These are phyloP conservation scores for Choristoneura rosaceana DNA, from an alignment of 2,888 invertebrate species.

Conservation along the genomic window DNA sequence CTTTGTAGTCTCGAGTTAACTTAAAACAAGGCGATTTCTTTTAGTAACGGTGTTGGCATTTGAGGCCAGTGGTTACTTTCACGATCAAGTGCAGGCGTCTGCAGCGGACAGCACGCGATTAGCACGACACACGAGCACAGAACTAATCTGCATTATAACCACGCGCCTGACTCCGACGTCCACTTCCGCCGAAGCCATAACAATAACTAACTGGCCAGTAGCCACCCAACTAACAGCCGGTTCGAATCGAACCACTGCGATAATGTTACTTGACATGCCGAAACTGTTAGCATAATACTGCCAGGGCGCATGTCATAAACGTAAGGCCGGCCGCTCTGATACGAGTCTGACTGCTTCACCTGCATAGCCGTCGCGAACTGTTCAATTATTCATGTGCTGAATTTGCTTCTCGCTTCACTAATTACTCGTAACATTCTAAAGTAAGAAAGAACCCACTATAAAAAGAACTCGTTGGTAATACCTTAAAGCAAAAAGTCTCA, in stretches of 20 bases:
- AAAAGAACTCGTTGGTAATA: constrained; percentile 10
- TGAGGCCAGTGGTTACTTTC: constrained; percentile 81
- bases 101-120: constrained; percentile 69
- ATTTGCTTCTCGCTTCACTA: constrained; percentile 24
- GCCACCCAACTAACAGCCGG: constrained; percentile 48
- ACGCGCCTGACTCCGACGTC: constrained; percentile 58
- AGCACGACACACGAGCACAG: constrained; percentile 59
- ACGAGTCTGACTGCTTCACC: constrained; percentile 15
- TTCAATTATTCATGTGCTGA: constrained; percentile 30
- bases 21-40: constrained; percentile 69
- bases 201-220: constrained; percentile 61
- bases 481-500: not conserved
- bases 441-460: not conserved
- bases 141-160: constrained; percentile 54
- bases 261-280: constrained; percentile 50
- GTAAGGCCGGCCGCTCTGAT: constrained; percentile 17
- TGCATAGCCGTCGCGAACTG: constrained; percentile 22
- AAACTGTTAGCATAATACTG: constrained; percentile 44
- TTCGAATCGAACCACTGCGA: constrained; percentile 39
- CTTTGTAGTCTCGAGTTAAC: constrained; percentile 47
- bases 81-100: constrained; percentile 78
- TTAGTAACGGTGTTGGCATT: constrained; percentile 77
- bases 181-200: constrained; percentile 72
- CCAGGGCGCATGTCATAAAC: constrained; percentile 32
- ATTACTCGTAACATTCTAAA: constrained; percentile 25